These are phyloP conservation scores for Aleiodes sp. DNA, from an alignment of 1,140 invertebrate genomes.

Conservation along the genomic window DNA sequence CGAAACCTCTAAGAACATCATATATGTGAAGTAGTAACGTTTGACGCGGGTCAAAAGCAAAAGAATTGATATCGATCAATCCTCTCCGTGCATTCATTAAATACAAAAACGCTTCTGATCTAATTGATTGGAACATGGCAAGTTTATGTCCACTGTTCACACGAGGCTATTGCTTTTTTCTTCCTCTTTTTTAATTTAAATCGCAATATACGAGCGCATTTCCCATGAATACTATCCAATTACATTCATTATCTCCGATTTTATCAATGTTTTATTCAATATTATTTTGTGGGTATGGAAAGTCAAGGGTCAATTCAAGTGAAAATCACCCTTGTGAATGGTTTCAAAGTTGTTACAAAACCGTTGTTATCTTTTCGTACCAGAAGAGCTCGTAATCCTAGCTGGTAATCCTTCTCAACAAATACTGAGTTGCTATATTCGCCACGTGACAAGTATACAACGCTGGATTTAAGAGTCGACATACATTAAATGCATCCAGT, in stretches of 20 bases:
- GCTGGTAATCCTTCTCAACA: conserved; percentile 9
- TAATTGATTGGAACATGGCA: not conserved
- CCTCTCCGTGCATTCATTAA: not conserved
- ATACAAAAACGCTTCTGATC: not conserved
- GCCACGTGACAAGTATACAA: conserved; percentile 6
- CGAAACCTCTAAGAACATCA: conserved; percentile 34
- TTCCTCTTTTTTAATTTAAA: not conserved
- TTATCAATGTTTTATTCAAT: not conserved
- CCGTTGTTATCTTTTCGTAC: not conserved
- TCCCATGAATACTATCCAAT: conserved; percentile 64
- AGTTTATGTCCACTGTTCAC: not conserved
- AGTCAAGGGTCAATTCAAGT: not conserved
- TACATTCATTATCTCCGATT: conserved; percentile 39
- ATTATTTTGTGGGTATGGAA: not conserved
- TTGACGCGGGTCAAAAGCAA: not conserved
- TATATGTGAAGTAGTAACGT: conserved; percentile 14
- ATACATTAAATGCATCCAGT: not conserved
- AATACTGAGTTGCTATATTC: not conserved
- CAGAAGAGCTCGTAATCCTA: conserved; percentile 10
- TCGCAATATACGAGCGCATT: conserved; percentile 46
- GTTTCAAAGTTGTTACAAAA: not conserved
- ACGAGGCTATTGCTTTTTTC: no score
- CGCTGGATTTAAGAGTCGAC: not conserved
- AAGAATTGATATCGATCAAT: conserved; percentile 8
- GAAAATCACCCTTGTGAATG: not conserved